Evolutionary conservation across 1,140 invertebrate genomes (phyloP).

Genomic region (Hirudo medicinalis): DNA sequence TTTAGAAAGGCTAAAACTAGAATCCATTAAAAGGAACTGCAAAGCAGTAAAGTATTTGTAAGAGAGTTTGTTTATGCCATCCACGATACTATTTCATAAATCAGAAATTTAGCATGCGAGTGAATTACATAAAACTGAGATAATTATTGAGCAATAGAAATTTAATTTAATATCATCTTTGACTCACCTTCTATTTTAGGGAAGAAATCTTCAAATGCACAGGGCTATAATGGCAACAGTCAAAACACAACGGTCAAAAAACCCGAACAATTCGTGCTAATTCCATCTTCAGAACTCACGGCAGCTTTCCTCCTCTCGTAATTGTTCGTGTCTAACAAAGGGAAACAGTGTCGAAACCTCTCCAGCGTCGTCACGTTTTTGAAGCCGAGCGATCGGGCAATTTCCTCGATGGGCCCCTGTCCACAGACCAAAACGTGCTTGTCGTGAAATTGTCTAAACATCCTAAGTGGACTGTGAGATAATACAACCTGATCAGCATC

Average conservation of each 20-base stretch:
- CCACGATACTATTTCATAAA: not conserved
- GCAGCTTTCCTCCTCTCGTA: constrained; percentile 45
- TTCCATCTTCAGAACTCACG: constrained; percentile 29
- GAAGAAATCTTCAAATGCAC: constrained; percentile 45
- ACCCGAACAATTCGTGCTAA: too few species aligned
- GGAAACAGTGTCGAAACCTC: constrained; percentile 49
- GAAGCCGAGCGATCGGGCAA: constrained; percentile 57
- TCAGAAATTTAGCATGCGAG: not conserved
- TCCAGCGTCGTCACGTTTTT: constrained; percentile 51
- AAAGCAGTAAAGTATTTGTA: too few species aligned
- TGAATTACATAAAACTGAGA: not conserved
- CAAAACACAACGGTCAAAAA: not conserved
- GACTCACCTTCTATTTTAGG: constrained; percentile 38
- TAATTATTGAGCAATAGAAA: not conserved
- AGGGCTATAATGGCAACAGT: constrained; percentile 33
- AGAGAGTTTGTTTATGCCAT: too few species aligned
- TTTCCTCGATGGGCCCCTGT: constrained; percentile 54
- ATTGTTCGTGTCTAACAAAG: constrained; percentile 56
- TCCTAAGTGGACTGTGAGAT: constrained; percentile 55
- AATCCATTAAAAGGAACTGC: too few species aligned
- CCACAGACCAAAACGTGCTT: constrained; percentile 55
- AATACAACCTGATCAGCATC: constrained; percentile 55
- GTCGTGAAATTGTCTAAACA: constrained; percentile 52
- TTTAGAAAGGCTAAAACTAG: too few species aligned
- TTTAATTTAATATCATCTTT: too few species aligned